phyloP scores from a whole-genome alignment of 2,113 vertebrate species.

The Halcyon malimbica region DNA sequence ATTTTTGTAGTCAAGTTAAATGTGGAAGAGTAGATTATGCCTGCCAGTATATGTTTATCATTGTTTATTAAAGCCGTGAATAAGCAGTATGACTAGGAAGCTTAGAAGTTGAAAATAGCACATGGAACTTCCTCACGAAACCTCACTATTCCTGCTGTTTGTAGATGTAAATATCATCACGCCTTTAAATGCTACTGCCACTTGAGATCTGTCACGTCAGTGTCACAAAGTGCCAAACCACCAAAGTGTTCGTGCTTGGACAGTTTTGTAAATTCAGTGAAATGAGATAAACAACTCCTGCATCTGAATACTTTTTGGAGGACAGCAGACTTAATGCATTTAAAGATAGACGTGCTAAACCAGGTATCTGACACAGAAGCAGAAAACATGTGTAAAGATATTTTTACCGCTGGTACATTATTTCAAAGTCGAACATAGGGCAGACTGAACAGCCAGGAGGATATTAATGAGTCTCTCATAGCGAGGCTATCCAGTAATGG shows the following conservation, averaged over 20 bases:
- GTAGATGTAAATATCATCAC: not conserved
- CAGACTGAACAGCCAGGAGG: not conserved
- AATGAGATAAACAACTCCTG: not conserved
- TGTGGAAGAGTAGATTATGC: slow-evolving; percentile 13
- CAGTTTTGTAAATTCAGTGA: not conserved
- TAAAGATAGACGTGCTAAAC: not conserved
- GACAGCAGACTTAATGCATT: not conserved
- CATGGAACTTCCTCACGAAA: slow-evolving; percentile 28
- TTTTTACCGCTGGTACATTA: not conserved
- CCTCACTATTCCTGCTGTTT: not conserved
- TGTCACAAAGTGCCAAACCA: not conserved
- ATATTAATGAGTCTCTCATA: not conserved
- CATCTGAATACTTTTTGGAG: not conserved
- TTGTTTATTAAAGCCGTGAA: slow-evolving; percentile 35
- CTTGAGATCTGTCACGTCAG: not conserved
- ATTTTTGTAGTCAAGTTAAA: slow-evolving; percentile 6
- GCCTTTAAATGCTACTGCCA: not conserved
- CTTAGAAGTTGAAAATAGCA: slow-evolving; percentile 23
- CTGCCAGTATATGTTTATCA: slow-evolving; percentile 7
- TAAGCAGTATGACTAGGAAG: slow-evolving; percentile 23
- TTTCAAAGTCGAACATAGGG: not conserved
- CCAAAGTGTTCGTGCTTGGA: not conserved
- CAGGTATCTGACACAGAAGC: not conserved
- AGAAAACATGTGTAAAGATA: not conserved
- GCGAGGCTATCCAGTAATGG: not conserved